Evolutionary conservation across 2,113 vertebrate genomes (phyloP), one percentile per base, ranked within the genome.

Genomic region (Theropithecus gelada): DNA sequence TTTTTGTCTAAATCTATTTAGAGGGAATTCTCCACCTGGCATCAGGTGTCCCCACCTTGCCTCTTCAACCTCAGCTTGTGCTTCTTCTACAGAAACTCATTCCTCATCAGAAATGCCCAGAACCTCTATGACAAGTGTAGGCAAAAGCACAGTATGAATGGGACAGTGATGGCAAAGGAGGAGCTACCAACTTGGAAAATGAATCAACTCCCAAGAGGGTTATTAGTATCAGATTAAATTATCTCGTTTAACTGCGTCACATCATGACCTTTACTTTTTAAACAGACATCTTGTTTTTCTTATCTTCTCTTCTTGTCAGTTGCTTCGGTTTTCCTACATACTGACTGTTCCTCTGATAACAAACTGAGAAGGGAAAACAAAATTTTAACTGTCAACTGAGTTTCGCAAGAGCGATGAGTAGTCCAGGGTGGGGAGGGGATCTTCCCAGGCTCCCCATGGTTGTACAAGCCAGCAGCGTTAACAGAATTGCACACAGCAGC

Each of bases 281-380:
- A 93, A 70, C 8, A 61, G 50, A 40, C 0, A 0, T 82, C 94
- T 88, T 92, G 45, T 83, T 96, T 88, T 76, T 80, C 87, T 97
- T 97, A 61, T 95, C 73, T 87, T 57, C 35, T 82, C 40, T 92
- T 93, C 89, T 64, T 82, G 84, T 94, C 68, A 72, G 86, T 93
- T 88, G n/a, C 80, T 97, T 87, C 32, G 43, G 90, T 80, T 97
- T 97, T 83, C 50, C 88, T 87, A 48, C 50, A 72, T 3, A 14
- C 61, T 25, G 25, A 64, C 64, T 93, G 78, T 23, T 87, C 43
- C 30, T 96, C 70, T 90, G 70, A 93, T 96, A 91, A 92, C 40
- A 86, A 89, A 93, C 72, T 87, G 40, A 81, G 38, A 85, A 88
- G 73, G 89, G 61, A 93, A 79, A 81, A 45, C 75, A 96, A 59